Percentiles rank a stretch among this genome's conserved stretches.
These are phyloP conservation scores for Drosophila pseudotakahashii DNA, from an alignment of 2,888 invertebrate species.

Conservation along the genomic window DNA sequence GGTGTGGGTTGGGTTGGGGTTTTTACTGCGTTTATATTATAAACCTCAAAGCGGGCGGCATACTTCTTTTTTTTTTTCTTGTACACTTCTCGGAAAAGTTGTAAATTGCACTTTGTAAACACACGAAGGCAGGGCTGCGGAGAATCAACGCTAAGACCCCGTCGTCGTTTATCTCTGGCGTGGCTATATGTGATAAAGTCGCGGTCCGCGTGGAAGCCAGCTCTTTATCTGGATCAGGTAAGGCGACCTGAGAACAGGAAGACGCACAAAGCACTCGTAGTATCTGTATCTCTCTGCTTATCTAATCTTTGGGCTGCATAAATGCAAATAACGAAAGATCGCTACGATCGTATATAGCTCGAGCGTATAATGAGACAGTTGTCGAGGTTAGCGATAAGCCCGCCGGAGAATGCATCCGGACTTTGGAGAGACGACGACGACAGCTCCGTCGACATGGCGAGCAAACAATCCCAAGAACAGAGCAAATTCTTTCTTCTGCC, in stretches of 20 bases:
- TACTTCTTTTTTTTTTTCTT: constrained; percentile 38
- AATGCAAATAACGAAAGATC: constrained; percentile 81
- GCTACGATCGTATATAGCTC: constrained; percentile 39
- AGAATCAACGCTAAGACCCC: constrained; percentile 67
- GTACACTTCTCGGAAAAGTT: constrained; percentile 71
- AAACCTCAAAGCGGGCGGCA: constrained; percentile 59
- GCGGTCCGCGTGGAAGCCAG: constrained; percentile 1
- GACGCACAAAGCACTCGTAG: constrained; percentile 50
- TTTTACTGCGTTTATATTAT: constrained; percentile 59
- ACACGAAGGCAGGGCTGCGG: constrained; percentile 31
- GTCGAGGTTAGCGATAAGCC: constrained; percentile 63
- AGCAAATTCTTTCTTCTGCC: constrained; percentile 76
- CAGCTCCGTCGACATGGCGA: constrained; percentile 44
- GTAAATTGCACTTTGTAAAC: constrained; percentile 73
- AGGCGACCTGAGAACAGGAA: constrained; percentile 68
- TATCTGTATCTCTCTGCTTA: constrained; percentile 53
- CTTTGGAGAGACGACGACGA: constrained; percentile 44
- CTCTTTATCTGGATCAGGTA: constrained; percentile 56
- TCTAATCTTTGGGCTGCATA: constrained; percentile 78
- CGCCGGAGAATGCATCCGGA: constrained; percentile 67
- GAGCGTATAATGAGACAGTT: constrained; percentile 61
- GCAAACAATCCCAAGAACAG: constrained; percentile 75
- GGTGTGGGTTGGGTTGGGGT: constrained; percentile 40
- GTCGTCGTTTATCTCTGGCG: constrained; percentile 60
- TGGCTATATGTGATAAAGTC: constrained; percentile 57